phyloP scores from a whole-genome alignment of 2,888 invertebrate species.

The Dorcus parallelipipedus region DNA sequence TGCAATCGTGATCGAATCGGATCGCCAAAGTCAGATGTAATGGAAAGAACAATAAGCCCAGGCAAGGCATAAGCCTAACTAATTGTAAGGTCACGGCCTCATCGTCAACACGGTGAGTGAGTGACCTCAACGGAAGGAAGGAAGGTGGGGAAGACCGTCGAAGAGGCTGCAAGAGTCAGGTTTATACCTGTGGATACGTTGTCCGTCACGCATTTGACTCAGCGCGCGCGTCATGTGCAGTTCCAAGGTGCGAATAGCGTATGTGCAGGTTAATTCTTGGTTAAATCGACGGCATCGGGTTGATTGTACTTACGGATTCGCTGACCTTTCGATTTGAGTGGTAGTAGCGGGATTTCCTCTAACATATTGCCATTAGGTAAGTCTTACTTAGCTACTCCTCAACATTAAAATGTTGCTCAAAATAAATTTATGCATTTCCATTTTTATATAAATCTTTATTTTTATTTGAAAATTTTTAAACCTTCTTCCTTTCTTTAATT shows the following conservation, averaged over 20 bases:
- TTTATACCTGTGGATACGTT: conserved; percentile 19
- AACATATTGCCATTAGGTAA: no score
- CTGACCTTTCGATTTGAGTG: neutral
- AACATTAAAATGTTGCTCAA: no score
- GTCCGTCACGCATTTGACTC: neutral
- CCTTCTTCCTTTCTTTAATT: no score
- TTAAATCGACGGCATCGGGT: neutral
- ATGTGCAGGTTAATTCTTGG: neutral
- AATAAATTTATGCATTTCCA: no score
- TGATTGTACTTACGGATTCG: conserved; percentile 2
- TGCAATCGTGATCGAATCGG: no score
- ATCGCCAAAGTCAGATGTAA: no score
- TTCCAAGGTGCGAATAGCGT: neutral
- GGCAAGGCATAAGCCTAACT: neutral
- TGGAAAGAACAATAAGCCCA: neutral
- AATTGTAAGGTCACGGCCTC: conserved; percentile 3
- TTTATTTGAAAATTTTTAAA: no score
- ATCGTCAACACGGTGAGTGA: conserved; percentile 35
- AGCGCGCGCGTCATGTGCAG: neutral
- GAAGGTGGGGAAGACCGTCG: conserved; percentile 35
- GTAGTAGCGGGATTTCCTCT: neutral
- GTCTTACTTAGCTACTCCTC: no score
- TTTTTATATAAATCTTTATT: no score
- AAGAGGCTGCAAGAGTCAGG: conserved; percentile 20
- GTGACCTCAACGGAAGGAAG: conserved; percentile 44